phyloP scores from a whole-genome alignment of 1,140 invertebrate species.

The Stegodyphus dumicola region DNA sequence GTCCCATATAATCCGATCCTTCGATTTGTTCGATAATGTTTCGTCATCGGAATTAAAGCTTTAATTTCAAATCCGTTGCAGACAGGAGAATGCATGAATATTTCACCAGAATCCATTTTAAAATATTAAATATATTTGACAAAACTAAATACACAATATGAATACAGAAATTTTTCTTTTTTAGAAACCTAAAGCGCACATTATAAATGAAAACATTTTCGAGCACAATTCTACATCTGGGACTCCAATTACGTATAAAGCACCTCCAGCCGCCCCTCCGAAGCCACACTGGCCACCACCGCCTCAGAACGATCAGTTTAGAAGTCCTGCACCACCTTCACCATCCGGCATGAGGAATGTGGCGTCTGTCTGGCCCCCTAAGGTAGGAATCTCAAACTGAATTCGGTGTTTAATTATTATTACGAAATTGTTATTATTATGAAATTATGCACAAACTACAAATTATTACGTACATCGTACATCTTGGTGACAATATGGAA shows the following conservation, averaged over 20 bases:
- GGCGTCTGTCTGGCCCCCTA: slow-evolving; percentile 41
- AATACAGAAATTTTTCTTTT: background rate
- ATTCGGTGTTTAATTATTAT: too few relatives aligned
- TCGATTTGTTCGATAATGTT: too few relatives aligned
- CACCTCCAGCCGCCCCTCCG: slow-evolving; percentile 21
- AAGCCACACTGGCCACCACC: slow-evolving; percentile 46
- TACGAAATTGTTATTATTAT: too few relatives aligned
- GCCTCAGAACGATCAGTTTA: background rate
- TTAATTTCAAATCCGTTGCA: too few relatives aligned
- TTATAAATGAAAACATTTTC: slow-evolving; percentile 46
- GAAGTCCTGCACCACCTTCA: background rate
- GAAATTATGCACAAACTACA: too few relatives aligned
- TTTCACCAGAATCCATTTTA: too few relatives aligned
- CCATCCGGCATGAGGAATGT: slow-evolving; percentile 1
- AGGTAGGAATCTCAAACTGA: background rate
- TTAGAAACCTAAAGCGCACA: slow-evolving; percentile 40
- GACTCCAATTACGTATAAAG: slow-evolving; percentile 52
- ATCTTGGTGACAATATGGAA: too few relatives aligned
- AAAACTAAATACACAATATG: background rate
- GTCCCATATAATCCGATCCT: too few relatives aligned
- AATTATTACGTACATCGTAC: too few relatives aligned
- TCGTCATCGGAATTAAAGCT: too few relatives aligned
- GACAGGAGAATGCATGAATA: too few relatives aligned
- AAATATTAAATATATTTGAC: too few relatives aligned
- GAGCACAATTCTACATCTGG: slow-evolving; percentile 54